Evolutionary conservation across 2,888 invertebrate genomes (phyloP), one percentile per base, ranked within the genome.

Genomic region (Plemyria rubiginata): DNA sequence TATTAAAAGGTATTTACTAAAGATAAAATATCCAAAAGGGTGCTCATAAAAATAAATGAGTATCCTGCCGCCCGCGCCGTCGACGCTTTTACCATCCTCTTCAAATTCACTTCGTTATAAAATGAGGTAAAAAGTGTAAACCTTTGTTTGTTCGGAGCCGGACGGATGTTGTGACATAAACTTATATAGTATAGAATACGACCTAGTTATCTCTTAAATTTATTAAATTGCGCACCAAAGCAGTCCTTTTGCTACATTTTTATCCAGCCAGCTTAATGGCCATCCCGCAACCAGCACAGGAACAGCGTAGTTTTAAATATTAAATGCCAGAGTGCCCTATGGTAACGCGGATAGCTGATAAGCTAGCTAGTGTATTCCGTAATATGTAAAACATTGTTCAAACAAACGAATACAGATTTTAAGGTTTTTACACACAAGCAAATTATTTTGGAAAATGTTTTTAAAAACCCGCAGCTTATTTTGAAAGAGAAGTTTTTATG

Each of bases 21-120:
- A 6, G 8, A 36, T 36, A n/a, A 36, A 36, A 36, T 11, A 9
- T 38, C 4, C 6, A 0, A 38, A 8, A 38, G 11, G 32, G 32
- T 8, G 36, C 36, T 38, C 36, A 38, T 38, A 38, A 48, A 48
- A 46, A 46, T 28, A 6, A 55, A 49, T 40, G 11, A 29, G 51
- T 32, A 36, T 60, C 49, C 32, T 28, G 13, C 36, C 11, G 40
- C 9, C 49, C 52, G 7, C n/a, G 41, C 9, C 49, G 55, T 11
- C n/a, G 41, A 46, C 29, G 36, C 50, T 63, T 16, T 60, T 63
- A 73, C 76, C 53, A 60, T 52, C 60, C 59, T 67, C 74, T 73
- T 75, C 68, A 75, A 81, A 78, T 78, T 72, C 76, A 78, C 77
- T 74, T 70, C n/a, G n/a, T n/a, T n/a, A 65, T 71, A 73, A 78